A percentile compares a stretch with the other conserved stretches of the same genome.
Conservation (phyloP, 2,888 invertebrate species). For the Blastobasis adustella region DNA sequence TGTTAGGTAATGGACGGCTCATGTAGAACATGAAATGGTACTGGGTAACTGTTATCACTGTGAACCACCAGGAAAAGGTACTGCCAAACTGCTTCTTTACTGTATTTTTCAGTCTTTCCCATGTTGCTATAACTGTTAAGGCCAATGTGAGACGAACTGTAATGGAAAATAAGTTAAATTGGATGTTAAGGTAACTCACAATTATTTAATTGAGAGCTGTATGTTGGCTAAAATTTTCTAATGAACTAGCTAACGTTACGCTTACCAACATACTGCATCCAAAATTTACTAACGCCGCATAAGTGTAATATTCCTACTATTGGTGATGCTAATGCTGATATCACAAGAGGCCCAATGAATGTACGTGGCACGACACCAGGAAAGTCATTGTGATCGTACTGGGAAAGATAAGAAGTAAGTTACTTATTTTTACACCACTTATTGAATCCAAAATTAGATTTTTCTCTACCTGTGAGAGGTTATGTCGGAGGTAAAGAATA, state of each 20-base stretch:
- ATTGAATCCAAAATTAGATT: slow-evolving; percentile 67
- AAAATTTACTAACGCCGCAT: slow-evolving; percentile 86
- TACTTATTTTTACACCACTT: slow-evolving; percentile 22
- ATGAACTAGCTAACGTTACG: slow-evolving; percentile 12
- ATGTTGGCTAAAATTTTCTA: too few relatives aligned
- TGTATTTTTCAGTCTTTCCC: slow-evolving; percentile 82
- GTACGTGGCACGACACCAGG: slow-evolving; percentile 98
- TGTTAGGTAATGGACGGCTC: slow-evolving; percentile 95
- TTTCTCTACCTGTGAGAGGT: slow-evolving; percentile 84
- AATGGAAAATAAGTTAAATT: slow-evolving; percentile 31
- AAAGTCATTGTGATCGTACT: slow-evolving; percentile 99
- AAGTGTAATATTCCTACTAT: slow-evolving; percentile 79
- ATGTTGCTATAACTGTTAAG: slow-evolving; percentile 82
- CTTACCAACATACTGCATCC: slow-evolving; percentile 91
- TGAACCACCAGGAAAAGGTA: slow-evolving; percentile 87
- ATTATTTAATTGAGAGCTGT: too few relatives aligned
- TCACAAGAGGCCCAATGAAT: slow-evolving; percentile 91
- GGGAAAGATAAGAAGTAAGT: slow-evolving; percentile 40
- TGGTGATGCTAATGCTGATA: slow-evolving; percentile 87
- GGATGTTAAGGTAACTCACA: not conserved
- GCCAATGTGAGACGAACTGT: slow-evolving; percentile 89
- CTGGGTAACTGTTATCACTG: slow-evolving; percentile 90
- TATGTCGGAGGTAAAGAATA: slow-evolving; percentile 89
- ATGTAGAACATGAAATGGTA: slow-evolving; percentile 99
- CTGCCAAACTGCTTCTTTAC: slow-evolving; percentile 86